Evolutionary conservation across 2,797 vertebrate species (phyloP).

Genomic region (Sebastes taczanowskii): DNA sequence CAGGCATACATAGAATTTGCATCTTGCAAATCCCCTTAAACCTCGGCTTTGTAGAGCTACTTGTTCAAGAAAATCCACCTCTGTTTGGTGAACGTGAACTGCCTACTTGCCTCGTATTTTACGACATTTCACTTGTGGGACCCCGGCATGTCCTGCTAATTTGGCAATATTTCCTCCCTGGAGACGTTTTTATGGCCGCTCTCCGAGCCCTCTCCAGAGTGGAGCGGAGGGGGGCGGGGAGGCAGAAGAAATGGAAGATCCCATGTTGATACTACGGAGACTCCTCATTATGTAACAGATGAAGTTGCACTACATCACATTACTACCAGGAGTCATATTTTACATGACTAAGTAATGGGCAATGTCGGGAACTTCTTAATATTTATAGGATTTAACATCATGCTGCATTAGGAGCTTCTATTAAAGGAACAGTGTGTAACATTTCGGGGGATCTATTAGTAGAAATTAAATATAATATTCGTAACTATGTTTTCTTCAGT

Average conservation of each 20-base stretch:
- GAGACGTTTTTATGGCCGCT: slow-evolving; percentile 80
- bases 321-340: slow-evolving; percentile 51
- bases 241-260: slow-evolving; percentile 56
- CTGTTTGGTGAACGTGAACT: slow-evolving; percentile 43
- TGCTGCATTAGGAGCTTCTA: not conserved
- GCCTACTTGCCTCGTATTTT: slow-evolving; percentile 68
- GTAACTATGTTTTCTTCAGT: too few relatives aligned
- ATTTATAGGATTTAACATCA: slow-evolving; percentile 11
- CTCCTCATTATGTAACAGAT: slow-evolving; percentile 75
- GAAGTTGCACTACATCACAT: slow-evolving; percentile 56
- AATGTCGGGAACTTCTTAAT: not conserved
- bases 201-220: slow-evolving; percentile 50
- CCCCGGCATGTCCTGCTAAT: slow-evolving; percentile 76
- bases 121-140: slow-evolving; percentile 66
- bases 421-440: not conserved
- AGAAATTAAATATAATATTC: too few relatives aligned
- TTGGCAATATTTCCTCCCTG: slow-evolving; percentile 78
- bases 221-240: slow-evolving; percentile 40
- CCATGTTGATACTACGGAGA: slow-evolving; percentile 71
- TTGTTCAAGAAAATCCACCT: slow-evolving; percentile 47
- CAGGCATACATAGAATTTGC: slow-evolving; percentile 37
- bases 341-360: slow-evolving; percentile 26
- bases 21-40: slow-evolving; percentile 47
- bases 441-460: too few relatives aligned
- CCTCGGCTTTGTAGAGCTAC: slow-evolving; percentile 24